Base-by-base conservation (phyloP, 2,888 invertebrate species). In the Actias luna region DNA sequence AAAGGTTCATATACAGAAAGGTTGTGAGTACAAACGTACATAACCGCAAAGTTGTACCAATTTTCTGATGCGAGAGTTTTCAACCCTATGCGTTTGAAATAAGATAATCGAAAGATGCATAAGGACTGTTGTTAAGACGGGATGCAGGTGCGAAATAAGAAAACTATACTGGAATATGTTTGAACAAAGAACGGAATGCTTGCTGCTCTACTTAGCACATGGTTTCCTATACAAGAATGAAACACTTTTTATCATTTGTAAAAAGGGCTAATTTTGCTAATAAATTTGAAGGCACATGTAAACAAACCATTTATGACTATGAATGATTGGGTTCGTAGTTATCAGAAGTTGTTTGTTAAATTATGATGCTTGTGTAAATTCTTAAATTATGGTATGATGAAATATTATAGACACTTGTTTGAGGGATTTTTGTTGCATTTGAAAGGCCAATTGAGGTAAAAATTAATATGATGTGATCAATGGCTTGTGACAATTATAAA, bases 141-240 rank as follows among this genome's bases (percentile, higher is more conserved):
- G 63, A 63, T 66, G 64, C 75, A 79, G 78, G 79, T 81, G 83
- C 74, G 69, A 82, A 82, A 79, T 75, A 73, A 75, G 79, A 77
- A 74, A 78, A 77, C 78, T 71, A 68, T 69, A 69, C 68, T 64
- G 67, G 73, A 71, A 68, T 67, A 69, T 65, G 65, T 66, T 31
- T 64, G 69, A 76, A 82, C 80, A 82, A 82, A 80, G 80, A 66
- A 62, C 62, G 62, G 60, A 50, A 61, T 27, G 67, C 66, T 72
- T 63, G 68, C 60, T 64, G 69, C 63, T 64, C 67, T 68, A 71
- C 71, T 82, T 82, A 78, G 68, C 80, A 80, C 76, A 75, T 78
- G 74, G 71, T 73, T 70, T 66, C 55, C 12, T 63, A 36, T 59
- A 66, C 68, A 64, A 64, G 61, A 67, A 67, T 62, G 64, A 70